These are phyloP conservation scores for Dromas ardeola DNA, from an alignment of 2,113 vertebrate genomes.

Conservation along the genomic window DNA sequence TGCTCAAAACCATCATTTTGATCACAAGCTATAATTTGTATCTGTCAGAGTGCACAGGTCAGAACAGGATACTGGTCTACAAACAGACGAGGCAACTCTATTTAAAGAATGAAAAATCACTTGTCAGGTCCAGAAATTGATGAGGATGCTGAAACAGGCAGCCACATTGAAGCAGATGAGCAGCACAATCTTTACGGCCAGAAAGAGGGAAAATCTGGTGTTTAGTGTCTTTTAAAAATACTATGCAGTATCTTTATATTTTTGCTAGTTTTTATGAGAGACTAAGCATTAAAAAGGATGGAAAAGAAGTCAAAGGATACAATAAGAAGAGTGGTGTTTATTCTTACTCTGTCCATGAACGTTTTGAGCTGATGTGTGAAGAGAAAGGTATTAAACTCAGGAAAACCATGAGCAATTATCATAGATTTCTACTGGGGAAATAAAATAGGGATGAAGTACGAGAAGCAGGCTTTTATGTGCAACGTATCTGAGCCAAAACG, in stretches of 20 bases:
- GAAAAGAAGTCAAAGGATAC: not conserved
- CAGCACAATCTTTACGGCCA: not conserved
- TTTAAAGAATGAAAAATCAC: constrained; percentile 53
- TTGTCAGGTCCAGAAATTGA: constrained; percentile 42
- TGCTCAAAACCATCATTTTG: not conserved
- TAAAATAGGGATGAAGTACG: not conserved
- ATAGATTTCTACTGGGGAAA: not conserved
- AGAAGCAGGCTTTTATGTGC: not conserved
- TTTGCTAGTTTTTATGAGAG: not conserved
- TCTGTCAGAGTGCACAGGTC: constrained; percentile 15
- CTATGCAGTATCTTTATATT: not conserved
- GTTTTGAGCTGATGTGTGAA: not conserved
- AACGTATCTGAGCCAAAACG: not conserved
- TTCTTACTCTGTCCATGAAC: not conserved
- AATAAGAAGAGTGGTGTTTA: not conserved
- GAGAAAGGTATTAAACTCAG: not conserved
- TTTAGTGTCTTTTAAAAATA: not conserved
- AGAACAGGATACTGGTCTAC: constrained; percentile 6
- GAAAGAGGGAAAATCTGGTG: not conserved
- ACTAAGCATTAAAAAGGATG: not conserved
- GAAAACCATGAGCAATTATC: not conserved
- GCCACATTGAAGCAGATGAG: not conserved
- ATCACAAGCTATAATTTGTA: not conserved
- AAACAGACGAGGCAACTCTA: constrained; percentile 4
- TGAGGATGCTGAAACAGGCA: constrained; percentile 35